Evolutionary conservation across 2,888 invertebrate species (phyloP).

Genomic region (Encarsia formosa): DNA sequence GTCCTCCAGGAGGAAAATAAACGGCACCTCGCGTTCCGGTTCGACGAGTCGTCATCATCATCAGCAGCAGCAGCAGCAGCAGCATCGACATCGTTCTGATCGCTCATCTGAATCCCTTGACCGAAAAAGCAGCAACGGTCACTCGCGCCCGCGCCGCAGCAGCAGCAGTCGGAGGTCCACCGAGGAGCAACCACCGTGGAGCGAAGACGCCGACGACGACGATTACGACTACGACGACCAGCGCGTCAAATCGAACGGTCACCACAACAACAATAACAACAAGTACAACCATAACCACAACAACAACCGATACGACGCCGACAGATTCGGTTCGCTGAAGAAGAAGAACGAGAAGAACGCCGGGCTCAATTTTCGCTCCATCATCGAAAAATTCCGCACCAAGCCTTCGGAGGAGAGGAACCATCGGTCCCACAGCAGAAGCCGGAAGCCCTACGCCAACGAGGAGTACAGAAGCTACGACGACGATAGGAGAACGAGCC

Average conservation of each 20-base stretch:
- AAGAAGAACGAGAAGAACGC: slow-evolving; percentile 30
- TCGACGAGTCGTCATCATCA: slow-evolving; percentile 10
- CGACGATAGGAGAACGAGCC: not conserved
- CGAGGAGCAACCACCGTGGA: slow-evolving; percentile 22
- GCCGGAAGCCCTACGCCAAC: not conserved
- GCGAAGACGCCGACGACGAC: slow-evolving; percentile 12
- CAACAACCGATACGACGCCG: slow-evolving; percentile 31
- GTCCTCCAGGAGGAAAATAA: slow-evolving; percentile 13
- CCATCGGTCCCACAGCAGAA: no score
- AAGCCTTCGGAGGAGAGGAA: slow-evolving; percentile 29
- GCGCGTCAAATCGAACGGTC: no score
- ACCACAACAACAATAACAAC: not conserved
- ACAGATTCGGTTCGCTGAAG: slow-evolving; percentile 27
- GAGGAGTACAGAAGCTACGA: slow-evolving; percentile 12
- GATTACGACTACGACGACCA: slow-evolving; percentile 2
- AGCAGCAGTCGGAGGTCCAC: not conserved
- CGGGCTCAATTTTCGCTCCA: slow-evolving; percentile 33
- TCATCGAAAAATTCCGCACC: slow-evolving; percentile 36
- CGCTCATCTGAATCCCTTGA: slow-evolving; percentile 29
- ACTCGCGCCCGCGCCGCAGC: not conserved
- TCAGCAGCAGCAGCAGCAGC: no score
- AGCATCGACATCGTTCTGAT: no score
- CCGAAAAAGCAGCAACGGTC: slow-evolving; percentile 27
- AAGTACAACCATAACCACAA: slow-evolving; percentile 14
- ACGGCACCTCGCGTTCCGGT: slow-evolving; percentile 21